Evolutionary conservation across 2,113 vertebrate species (phyloP).

Genomic region (Misgurnus anguillicaudatus): DNA sequence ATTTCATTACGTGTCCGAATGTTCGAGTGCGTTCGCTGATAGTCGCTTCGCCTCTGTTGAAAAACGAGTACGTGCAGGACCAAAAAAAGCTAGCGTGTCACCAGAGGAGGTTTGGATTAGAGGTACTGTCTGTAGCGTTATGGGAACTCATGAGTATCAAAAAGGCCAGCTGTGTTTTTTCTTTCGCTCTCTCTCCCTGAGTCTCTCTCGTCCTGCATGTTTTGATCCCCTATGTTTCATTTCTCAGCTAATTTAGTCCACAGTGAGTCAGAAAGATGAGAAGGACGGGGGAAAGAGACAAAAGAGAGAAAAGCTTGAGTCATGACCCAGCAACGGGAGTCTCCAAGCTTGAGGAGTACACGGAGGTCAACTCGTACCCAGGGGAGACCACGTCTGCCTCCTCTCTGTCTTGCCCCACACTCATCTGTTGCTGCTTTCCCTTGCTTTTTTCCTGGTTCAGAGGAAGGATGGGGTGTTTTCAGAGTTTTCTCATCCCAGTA

Average conservation of each 20-base stretch:
- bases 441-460: constrained; percentile 15
- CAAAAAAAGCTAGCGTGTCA: constrained; percentile 33
- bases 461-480: constrained; percentile 43
- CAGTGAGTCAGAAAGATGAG: constrained; percentile 50
- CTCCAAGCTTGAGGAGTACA: constrained; percentile 63
- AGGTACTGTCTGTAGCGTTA: constrained; percentile 42
- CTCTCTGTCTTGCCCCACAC: constrained; percentile 46
- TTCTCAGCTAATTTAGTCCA: constrained; percentile 57
- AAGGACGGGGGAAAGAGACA: constrained; percentile 33
- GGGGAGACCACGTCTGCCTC: constrained; percentile 53
- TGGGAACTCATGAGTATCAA: constrained; percentile 54
- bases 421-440: constrained; percentile 42
- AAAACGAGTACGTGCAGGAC: constrained; percentile 9
- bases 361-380: constrained; percentile 64
- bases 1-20: not conserved
- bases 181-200: constrained; percentile 28
- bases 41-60: constrained; percentile 6
- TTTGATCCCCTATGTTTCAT: constrained; percentile 52
- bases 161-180: constrained; percentile 62
- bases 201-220: constrained; percentile 37
- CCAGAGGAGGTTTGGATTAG: constrained; percentile 34
- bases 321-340: constrained; percentile 59
- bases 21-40: not conserved
- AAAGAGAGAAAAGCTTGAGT: constrained; percentile 51
- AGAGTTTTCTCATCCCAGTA: constrained; percentile 45